Percentiles rank a stretch among this genome's conserved stretches.
phyloP scores from a whole-genome alignment of 2,113 vertebrate species.

The Syrrhaptes paradoxus region DNA sequence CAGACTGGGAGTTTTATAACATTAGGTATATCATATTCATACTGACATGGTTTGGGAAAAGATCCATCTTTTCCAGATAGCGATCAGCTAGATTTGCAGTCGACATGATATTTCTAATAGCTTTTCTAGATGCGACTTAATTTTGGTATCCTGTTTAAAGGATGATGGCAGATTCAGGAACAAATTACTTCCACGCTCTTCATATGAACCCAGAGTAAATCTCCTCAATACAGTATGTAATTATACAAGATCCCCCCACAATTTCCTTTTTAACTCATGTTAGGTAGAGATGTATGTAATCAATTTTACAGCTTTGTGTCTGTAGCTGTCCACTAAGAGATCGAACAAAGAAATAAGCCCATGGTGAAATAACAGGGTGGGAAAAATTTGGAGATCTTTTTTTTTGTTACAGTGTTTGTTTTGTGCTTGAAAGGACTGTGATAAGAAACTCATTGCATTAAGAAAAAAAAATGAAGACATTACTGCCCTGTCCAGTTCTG shows the following conservation, averaged over 20 bases:
- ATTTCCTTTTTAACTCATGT: background rate
- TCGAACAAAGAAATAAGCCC: conserved; percentile 26
- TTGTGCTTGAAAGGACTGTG: conserved; percentile 64
- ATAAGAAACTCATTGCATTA: conserved; percentile 70
- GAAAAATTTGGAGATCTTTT: conserved; percentile 70
- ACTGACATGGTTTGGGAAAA: background rate
- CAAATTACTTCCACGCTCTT: background rate
- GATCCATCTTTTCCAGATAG: background rate
- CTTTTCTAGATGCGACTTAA: background rate
- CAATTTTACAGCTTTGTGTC: background rate
- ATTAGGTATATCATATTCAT: conserved; percentile 17
- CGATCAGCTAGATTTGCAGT: conserved; percentile 14
- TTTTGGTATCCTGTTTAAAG: background rate
- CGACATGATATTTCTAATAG: background rate
- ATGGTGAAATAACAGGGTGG: conserved; percentile 13
- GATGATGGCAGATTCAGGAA: background rate
- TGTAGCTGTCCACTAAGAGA: background rate
- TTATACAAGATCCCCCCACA: background rate
- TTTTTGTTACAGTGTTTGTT: conserved; percentile 67
- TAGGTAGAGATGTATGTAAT: conserved; percentile 15
- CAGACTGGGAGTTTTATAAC: background rate
- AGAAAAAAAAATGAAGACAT: conserved; percentile 86
- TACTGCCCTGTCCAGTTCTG: conserved; percentile 86
- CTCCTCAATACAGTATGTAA: background rate
- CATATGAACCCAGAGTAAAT: background rate